Conservation (phyloP, 1,140 invertebrate species). For the Gonatopus flavifemur region DNA sequence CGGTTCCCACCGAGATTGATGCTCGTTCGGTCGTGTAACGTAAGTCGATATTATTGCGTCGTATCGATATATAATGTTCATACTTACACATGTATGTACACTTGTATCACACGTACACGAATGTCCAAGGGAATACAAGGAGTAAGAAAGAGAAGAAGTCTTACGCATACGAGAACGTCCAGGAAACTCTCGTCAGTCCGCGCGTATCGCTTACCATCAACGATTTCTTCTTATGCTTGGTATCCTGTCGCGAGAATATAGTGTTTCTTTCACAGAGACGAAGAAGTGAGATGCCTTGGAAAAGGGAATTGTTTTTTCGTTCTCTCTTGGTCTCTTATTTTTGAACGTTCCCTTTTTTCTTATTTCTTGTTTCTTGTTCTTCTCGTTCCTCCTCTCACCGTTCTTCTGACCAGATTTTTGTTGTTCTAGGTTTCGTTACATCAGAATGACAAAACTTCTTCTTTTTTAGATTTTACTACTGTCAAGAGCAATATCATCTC, state of each 20-base stretch:
- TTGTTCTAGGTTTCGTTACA: too few species aligned
- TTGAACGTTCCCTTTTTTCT: too few species aligned
- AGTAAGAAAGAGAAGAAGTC: conserved; percentile 35
- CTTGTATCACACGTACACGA: conserved; percentile 19
- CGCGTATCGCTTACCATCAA: conserved; percentile 45
- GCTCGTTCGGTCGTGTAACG: conserved; percentile 47
- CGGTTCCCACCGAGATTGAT: conserved; percentile 50
- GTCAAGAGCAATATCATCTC: too few species aligned
- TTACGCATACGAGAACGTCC: conserved; percentile 36
- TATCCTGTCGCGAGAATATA: conserved; percentile 45
- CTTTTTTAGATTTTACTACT: too few species aligned
- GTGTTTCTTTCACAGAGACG: conserved; percentile 36
- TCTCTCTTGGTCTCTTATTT: too few species aligned
- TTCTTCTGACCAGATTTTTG: too few species aligned
- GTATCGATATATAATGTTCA: conserved; percentile 37
- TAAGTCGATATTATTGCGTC: conserved; percentile 45
- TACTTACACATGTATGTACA: conserved; percentile 7
- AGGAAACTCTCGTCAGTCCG: conserved; percentile 38
- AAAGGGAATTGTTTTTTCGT: neutral
- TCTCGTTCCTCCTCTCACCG: too few species aligned
- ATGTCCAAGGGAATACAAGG: conserved; percentile 9
- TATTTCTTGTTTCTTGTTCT: too few species aligned
- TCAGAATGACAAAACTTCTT: too few species aligned
- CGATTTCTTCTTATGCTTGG: conserved; percentile 45
- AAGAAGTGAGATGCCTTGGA: conserved; percentile 10